Evolutionary conservation across 2,888 invertebrate species (phyloP).

Genomic region (Melanostoma scalare): DNA sequence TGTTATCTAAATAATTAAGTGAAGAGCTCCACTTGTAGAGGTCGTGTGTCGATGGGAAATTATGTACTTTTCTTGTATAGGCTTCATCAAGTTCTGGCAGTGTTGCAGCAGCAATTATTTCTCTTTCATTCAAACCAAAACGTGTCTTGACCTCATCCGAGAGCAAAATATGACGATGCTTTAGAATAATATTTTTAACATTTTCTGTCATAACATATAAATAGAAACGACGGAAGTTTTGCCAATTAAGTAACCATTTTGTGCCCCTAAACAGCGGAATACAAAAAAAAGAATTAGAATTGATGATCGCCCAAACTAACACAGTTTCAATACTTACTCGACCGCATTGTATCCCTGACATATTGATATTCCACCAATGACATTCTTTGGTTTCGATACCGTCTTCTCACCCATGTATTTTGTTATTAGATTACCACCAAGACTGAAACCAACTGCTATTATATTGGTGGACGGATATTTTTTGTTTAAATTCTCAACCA

Average conservation of each 20-base stretch:
- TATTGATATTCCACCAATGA: conserved; percentile 94
- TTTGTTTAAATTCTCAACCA: conserved; percentile 89
- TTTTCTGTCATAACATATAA: conserved; percentile 96
- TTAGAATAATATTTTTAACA: conserved; percentile 92
- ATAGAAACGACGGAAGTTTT: conserved; percentile 94
- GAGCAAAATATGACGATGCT: conserved; percentile 90
- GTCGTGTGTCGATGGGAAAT: conserved; percentile 90
- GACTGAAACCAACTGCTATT: conserved; percentile 94
- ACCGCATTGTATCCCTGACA: conserved; percentile 97
- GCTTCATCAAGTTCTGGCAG: conserved; percentile 94
- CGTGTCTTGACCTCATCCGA: conserved; percentile 88
- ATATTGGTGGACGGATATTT: conserved; percentile 90
- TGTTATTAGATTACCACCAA: conserved; percentile 96
- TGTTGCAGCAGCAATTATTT: conserved; percentile 93
- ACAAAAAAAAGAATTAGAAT: neutral
- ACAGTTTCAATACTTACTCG: conserved; percentile 86
- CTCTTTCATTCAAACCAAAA: conserved; percentile 89
- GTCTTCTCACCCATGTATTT: conserved; percentile 93
- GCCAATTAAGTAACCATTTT: conserved; percentile 92
- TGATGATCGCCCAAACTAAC: neutral
- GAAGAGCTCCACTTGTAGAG: conserved; percentile 94
- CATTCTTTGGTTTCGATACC: conserved; percentile 85
- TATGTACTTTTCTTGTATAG: conserved; percentile 91
- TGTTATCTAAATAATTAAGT: conserved; percentile 89
- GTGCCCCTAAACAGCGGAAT: conserved; percentile 86